Evolutionary conservation across 2,113 vertebrate species (phyloP), one percentile per base, ranked within the genome.

Genomic region (Aphyosemion australe): DNA sequence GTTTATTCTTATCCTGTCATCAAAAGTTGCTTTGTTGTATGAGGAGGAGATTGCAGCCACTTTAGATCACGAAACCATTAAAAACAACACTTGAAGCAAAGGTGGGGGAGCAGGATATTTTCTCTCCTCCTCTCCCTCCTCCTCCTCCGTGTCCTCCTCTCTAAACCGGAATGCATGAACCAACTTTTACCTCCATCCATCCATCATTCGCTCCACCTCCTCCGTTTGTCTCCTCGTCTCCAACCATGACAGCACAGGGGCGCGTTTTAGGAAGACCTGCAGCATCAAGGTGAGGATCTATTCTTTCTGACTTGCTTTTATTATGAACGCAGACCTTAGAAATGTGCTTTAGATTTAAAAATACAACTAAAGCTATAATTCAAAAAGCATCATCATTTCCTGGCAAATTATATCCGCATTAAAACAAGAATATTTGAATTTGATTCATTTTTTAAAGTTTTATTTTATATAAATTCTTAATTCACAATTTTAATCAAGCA

Each of bases 281-380:
- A 61, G 49, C 49, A 8, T n/a, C 49, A 46, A 80, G 86, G 86
- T 88, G 61, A 88, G 79, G 0, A 39, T 58, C 43, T 6, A 49
- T 48, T 4, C 8, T 39, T 47, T 57, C 1, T n/a, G 21, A 55
- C 8, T 19, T 51, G 49, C 20, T 12, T 26, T 51, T 7, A 26
- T 14, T 26, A 26, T 26, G 26, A 26, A 26, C 26, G 26, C 26
- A 26, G 26, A 2, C 5, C 26, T 26, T n/a, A n/a, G n/a, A 5
- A 26, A 26, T 5, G 26, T 4, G 26, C 26, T 26, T 26, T 32
- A 32, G 7, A 32, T 32, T 5, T 5, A 37, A 8, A 37, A 37
- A 37, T 5, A 37, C 6, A 10, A 37, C 34, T 8, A 37, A 37
- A 37, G 2, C 34, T 26, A 26, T 5, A 4, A 26, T 26, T 26